These are phyloP conservation scores for Drosophila ficusphila DNA, from an alignment of 1,140 invertebrate species.

Conservation along the genomic window DNA sequence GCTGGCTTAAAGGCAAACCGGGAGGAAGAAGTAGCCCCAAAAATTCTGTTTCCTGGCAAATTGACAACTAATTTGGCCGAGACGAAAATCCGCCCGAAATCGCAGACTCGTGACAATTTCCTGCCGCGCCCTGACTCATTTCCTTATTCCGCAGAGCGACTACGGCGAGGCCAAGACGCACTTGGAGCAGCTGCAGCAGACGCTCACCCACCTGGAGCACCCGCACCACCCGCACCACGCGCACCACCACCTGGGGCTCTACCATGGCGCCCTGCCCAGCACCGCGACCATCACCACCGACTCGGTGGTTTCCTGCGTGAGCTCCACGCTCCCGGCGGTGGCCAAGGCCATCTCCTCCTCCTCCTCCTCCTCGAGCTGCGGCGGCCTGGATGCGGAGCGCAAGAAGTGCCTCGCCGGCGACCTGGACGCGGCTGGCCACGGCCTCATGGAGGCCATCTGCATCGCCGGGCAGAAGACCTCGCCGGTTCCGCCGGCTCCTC, in stretches of 20 bases:
- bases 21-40: not conserved
- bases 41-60: slow-evolving; percentile 36
- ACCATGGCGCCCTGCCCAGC: slow-evolving; percentile 58
- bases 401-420: slow-evolving; percentile 65
- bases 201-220: slow-evolving; percentile 66
- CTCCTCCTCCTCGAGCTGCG: slow-evolving; percentile 57
- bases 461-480: slow-evolving; percentile 41
- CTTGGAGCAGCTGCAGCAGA: slow-evolving; percentile 75
- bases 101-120: slow-evolving; percentile 74
- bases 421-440: slow-evolving; percentile 54
- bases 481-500: slow-evolving; percentile 32
- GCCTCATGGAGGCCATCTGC: slow-evolving; percentile 71
- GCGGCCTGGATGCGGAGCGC: slow-evolving; percentile 52
- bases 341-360: slow-evolving; percentile 64
- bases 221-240: slow-evolving; percentile 33
- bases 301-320: slow-evolving; percentile 79
- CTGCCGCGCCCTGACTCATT: slow-evolving; percentile 76
- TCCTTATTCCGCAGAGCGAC: slow-evolving; percentile 71
- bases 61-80: slow-evolving; percentile 64
- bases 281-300: slow-evolving; percentile 75
- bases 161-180: slow-evolving; percentile 71
- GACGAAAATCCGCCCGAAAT: slow-evolving; percentile 32
- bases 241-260: slow-evolving; percentile 61
- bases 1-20: slow-evolving; percentile 34
- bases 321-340: slow-evolving; percentile 65